A percentile compares a stretch with the other conserved stretches of the same genome.
phyloP scores from a whole-genome alignment of 92 coral and sea anemone genomes.

The Hydrozoanthus gracilis region DNA sequence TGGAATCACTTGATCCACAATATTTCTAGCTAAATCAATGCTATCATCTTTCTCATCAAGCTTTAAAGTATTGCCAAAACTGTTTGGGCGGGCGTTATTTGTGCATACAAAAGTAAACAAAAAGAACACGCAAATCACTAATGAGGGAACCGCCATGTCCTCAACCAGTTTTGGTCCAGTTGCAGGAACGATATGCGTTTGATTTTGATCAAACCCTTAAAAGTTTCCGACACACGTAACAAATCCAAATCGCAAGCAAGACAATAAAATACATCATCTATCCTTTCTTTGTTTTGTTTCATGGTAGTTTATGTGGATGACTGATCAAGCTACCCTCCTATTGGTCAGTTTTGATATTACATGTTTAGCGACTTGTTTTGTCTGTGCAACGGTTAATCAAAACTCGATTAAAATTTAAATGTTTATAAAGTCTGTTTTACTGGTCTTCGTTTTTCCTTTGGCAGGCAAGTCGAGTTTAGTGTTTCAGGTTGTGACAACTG shows the following conservation, averaged over 20 bases:
- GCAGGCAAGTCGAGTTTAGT: conserved; percentile 3
- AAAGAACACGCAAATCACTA: neutral
- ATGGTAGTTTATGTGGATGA: conserved; percentile 45
- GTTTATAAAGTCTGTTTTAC: neutral
- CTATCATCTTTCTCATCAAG: neutral
- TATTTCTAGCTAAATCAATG: neutral
- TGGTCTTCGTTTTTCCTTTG: neutral
- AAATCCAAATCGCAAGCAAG: conserved; percentile 22
- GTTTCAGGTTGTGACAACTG: neutral
- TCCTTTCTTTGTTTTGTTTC: conserved; percentile 35
- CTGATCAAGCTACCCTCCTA: conserved; percentile 7
- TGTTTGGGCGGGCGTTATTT: conserved; percentile 34
- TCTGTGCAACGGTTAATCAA: conserved; percentile 20
- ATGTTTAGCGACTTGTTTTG: conserved; percentile 38
- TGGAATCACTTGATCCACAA: conserved; percentile 14
- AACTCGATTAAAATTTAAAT: conserved; percentile 21
- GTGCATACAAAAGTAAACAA: conserved; percentile 20
- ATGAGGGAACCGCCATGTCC: conserved; percentile 13
- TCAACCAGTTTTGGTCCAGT: neutral
- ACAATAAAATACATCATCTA: conserved; percentile 21
- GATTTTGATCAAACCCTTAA: neutral
- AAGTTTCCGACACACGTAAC: neutral
- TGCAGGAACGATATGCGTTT: neutral
- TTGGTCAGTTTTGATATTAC: conserved; percentile 30
- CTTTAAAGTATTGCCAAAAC: neutral